These are phyloP conservation scores for Bungarus multicinctus DNA, from an alignment of 2,113 vertebrate species.

Conservation along the genomic window DNA sequence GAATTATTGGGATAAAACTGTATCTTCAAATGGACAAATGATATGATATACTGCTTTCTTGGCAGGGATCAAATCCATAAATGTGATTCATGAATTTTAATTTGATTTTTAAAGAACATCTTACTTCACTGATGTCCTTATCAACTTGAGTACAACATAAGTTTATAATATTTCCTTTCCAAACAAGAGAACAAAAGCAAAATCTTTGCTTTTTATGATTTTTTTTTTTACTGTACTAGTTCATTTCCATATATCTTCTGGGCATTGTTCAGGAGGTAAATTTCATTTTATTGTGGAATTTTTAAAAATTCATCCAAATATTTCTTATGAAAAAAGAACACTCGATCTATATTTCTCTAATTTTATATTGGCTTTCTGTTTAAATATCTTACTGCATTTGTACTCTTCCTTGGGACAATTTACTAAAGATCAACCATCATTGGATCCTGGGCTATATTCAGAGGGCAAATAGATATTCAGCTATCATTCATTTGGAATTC, in stretches of 20 bases:
- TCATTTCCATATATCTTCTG: not conserved
- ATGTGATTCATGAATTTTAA: not conserved
- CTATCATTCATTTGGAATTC: not conserved
- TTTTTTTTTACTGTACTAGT: not conserved
- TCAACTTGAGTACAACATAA: not conserved
- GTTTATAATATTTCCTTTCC: not conserved
- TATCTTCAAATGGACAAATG: not conserved
- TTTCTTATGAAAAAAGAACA: not conserved
- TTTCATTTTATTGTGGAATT: too few species aligned
- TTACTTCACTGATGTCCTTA: not conserved
- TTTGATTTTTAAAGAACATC: not conserved
- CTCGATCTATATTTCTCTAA: conserved; percentile 8
- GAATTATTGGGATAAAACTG: not conserved
- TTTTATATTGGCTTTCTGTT: not conserved
- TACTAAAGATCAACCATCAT: not conserved
- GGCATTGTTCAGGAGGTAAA: conserved; percentile 6
- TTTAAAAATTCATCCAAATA: not conserved
- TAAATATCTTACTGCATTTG: conserved; percentile 7
- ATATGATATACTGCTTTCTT: not conserved
- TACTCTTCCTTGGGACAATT: not conserved
- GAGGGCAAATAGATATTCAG: not conserved
- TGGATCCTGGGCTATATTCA: not conserved
- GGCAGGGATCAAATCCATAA: not conserved
- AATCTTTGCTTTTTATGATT: not conserved
- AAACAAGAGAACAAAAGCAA: conserved; percentile 14